Evolutionary conservation across 1,140 invertebrate species (phyloP), one percentile per base, ranked within the genome.

Genomic region (Drosophila truncata): DNA sequence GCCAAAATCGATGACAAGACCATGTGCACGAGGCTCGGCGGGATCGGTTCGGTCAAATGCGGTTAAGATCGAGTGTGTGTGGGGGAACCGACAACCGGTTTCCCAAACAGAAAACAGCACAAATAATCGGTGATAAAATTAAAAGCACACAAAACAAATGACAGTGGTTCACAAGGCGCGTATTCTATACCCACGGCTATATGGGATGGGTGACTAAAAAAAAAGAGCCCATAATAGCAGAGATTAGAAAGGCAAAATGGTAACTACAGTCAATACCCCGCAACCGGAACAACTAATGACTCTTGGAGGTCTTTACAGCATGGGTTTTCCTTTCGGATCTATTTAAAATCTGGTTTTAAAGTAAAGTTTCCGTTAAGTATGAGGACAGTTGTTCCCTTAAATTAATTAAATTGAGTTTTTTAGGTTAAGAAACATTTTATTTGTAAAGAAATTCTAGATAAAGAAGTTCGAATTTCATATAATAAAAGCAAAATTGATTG

Each of bases 131-230:
- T 69, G 58, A 82, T 59, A 71, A 82, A 44, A 64, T 77, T 73
- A 77, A 76, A 76, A 77, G 64, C 42, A 62, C 35, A 76, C 44
- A 76, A 60, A 65, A 78, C 37, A 78, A 88, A 90, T 78, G 67
- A 90, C 84, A 81, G 84, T 90, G 84, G 85, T 90, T 84, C 72
- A 72, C 63, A 73, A 31, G 42, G 33, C 55, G 33, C 13, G 11
- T 39, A 63, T 78, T 63, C 52, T 71, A 44, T 39, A 55, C 18
- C 39, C 20, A 50, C 47, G 47, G 14, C 46, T 33, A 37, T 14
- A 37, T 72, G 49, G 50, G 57, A 44, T 60, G 46, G 47, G 41
- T 66, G 57, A 78, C 60, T 50, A 39, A 42, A 57, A 47, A 42
- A 41, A 46, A 67, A 63, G 54, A 63, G 25, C 3, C 42, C 25